A percentile compares a stretch with the other conserved stretches of the same genome.
These are phyloP conservation scores for Diplazon laetatorius DNA, from an alignment of 2,888 invertebrate species.

Conservation along the genomic window DNA sequence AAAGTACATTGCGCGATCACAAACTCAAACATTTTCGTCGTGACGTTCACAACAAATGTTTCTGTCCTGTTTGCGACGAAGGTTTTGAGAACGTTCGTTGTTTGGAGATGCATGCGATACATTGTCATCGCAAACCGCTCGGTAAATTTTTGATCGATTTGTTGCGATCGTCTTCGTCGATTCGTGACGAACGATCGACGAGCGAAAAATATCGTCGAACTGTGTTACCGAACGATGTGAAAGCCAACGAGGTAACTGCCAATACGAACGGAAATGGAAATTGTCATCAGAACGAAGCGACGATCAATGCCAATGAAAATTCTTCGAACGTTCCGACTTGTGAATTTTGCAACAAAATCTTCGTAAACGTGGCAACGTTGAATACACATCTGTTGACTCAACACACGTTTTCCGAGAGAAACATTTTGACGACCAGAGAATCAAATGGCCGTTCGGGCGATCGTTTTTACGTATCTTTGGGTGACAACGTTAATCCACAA, in stretches of 20 bases:
- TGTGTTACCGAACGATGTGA: neutral
- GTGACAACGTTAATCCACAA: neutral
- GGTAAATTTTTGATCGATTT: neutral
- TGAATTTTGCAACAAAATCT: neutral
- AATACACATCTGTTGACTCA: neutral
- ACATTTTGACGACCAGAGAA: neutral
- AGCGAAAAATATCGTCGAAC: no score
- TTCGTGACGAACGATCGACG: no score
- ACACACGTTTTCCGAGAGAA: neutral
- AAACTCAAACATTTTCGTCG: conserved; percentile 55
- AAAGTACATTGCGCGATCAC: conserved; percentile 48
- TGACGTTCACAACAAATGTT: conserved; percentile 27
- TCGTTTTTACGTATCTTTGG: conserved; percentile 11
- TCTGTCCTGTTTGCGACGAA: conserved; percentile 63
- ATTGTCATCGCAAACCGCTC: conserved; percentile 55
- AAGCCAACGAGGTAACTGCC: no score
- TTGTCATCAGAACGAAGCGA: no score
- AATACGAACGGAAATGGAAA: no score
- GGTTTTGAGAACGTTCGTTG: conserved; percentile 34
- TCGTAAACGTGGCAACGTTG: neutral
- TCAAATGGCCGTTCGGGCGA: neutral
- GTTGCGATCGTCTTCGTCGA: neutral
- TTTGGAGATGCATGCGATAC: conserved; percentile 61
- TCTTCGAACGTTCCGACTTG: neutral
- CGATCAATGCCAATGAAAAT: no score